These are phyloP conservation scores for Nixonia krombeini DNA, from an alignment of 1,140 invertebrate genomes.

Conservation along the genomic window DNA sequence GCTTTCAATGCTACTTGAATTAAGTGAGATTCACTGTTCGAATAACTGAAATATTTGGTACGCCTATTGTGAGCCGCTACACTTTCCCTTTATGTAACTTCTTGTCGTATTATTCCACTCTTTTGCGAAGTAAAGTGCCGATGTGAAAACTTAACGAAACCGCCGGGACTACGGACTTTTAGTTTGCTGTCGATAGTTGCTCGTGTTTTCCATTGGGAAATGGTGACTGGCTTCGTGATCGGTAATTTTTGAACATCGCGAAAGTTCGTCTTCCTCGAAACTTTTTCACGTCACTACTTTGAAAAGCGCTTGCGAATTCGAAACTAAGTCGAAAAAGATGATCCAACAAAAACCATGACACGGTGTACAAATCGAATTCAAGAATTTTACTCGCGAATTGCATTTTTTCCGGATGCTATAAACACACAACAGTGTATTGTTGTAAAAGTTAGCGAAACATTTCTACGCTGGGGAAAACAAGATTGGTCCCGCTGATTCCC, in stretches of 20 bases:
- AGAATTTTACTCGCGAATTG: background rate
- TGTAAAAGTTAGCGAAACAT: background rate
- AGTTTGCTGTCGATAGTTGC: constrained; percentile 28
- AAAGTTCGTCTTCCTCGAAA: constrained; percentile 30
- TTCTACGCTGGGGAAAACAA: too few species aligned
- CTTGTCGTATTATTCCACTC: constrained; percentile 30
- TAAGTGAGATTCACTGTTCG: too few species aligned
- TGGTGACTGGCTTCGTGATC: constrained; percentile 41
- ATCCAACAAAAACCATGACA: constrained; percentile 34
- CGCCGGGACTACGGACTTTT: constrained; percentile 4
- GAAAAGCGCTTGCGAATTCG: constrained; percentile 41
- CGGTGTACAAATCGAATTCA: constrained; percentile 31
- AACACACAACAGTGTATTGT: background rate
- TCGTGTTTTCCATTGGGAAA: constrained; percentile 32
- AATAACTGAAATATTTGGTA: too few species aligned
- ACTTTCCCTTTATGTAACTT: background rate
- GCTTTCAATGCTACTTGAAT: too few species aligned
- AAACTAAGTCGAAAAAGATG: constrained; percentile 45
- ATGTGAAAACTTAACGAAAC: constrained; percentile 39
- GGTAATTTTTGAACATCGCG: constrained; percentile 38
- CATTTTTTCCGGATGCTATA: background rate
- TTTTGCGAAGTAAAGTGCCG: constrained; percentile 33
- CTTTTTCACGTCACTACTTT: constrained; percentile 20
- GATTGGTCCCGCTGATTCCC: too few species aligned
- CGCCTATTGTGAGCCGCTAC: too few species aligned